These are phyloP conservation scores for Cebus imitator DNA, from an alignment of 2,113 vertebrate species.

Conservation along the genomic window DNA sequence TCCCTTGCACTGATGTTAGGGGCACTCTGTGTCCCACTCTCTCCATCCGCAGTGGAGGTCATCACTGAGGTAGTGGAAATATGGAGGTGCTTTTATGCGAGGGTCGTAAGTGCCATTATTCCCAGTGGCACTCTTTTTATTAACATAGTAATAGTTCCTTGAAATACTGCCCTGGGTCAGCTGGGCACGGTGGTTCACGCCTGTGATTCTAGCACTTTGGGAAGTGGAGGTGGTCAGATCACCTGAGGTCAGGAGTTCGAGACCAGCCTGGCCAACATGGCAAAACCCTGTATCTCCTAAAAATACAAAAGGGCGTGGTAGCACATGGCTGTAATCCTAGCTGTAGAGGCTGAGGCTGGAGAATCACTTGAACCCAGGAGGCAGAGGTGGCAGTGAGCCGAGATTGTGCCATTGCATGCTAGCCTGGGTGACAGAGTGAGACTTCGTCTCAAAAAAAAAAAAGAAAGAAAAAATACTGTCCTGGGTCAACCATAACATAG, in stretches of 20 bases:
- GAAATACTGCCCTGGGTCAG: not conserved
- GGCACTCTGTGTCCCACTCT: not conserved
- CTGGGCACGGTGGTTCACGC: not conserved
- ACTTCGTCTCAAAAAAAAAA: not conserved
- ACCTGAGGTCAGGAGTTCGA: not conserved
- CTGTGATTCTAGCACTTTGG: not conserved
- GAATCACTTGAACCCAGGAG: not conserved
- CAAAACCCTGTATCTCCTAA: not conserved
- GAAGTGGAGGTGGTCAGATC: not conserved
- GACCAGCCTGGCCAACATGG: not conserved
- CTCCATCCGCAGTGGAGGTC: too few species aligned
- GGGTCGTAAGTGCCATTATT: rapidly evolving
- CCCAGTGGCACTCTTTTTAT: not conserved
- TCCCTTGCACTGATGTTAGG: not conserved
- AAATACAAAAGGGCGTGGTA: not conserved
- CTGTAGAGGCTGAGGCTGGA: not conserved
- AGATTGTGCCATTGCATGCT: not conserved
- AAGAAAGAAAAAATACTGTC: too few species aligned
- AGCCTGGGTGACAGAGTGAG: not conserved
- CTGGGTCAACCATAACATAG: too few species aligned
- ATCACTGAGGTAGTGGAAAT: not conserved
- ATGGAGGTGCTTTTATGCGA: not conserved
- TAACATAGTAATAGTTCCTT: not conserved
- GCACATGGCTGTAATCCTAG: not conserved
- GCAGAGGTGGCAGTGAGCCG: not conserved